phyloP scores from a whole-genome alignment of 2,888 invertebrate species.

The Drosophila atroscutellata region DNA sequence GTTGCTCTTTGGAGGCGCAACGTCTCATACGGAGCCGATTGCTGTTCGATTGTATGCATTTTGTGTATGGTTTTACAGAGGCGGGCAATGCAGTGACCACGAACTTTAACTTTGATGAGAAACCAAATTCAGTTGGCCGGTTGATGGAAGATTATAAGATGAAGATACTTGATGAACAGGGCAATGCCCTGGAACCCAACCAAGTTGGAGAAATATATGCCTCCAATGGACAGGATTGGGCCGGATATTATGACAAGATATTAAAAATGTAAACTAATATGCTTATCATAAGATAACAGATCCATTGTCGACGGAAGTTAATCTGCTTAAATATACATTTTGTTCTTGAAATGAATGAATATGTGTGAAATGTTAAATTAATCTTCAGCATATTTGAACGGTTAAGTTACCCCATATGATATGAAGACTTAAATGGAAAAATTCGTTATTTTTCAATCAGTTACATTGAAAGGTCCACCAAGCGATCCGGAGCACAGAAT shows the following conservation, averaged over 20 bases:
- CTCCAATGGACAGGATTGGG: constrained; percentile 63
- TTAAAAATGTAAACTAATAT: no score
- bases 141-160: constrained; percentile 49
- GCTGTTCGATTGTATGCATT: constrained; percentile 49
- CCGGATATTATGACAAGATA: not conserved
- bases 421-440: no score
- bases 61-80: constrained; percentile 78
- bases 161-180: constrained; percentile 44
- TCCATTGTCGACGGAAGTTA: no score
- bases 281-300: no score
- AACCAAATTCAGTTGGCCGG: constrained; percentile 76
- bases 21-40: constrained; percentile 63
- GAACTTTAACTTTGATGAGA: constrained; percentile 61
- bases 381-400: no score
- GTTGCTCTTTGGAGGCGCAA: constrained; percentile 60
- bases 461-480: no score
- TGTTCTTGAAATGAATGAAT: no score
- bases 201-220: constrained; percentile 78
- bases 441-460: no score
- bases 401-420: no score
- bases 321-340: no score
- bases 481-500: no score
- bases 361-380: no score
- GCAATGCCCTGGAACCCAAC: constrained; percentile 58
- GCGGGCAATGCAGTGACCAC: constrained; percentile 53